phyloP scores from a whole-genome alignment of 2,888 invertebrate genomes.

The Drosophila merina region DNA sequence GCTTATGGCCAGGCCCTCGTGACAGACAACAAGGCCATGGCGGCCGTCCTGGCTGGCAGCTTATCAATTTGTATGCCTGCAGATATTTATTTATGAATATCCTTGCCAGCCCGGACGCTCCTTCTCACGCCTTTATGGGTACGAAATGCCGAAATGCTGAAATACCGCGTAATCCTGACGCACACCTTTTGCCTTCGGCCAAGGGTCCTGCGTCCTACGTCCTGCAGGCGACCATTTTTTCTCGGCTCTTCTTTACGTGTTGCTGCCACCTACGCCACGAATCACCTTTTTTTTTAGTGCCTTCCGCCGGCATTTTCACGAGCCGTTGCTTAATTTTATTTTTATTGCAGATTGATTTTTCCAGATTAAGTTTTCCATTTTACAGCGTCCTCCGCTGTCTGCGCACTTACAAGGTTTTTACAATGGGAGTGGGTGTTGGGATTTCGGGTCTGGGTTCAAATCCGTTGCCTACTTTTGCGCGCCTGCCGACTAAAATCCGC shows the following conservation, averaged over 20 bases:
- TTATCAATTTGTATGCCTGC: constrained; percentile 77
- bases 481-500: constrained; percentile 19
- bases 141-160: constrained; percentile 55
- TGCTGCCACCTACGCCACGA: constrained; percentile 1
- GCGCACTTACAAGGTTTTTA: constrained; percentile 16
- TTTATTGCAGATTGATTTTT: constrained; percentile 78
- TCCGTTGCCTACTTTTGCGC: constrained; percentile 44
- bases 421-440: constrained; percentile 4
- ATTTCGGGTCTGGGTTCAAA: constrained; percentile 26
- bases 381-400: constrained; percentile 27
- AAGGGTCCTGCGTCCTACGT: constrained; percentile 30
- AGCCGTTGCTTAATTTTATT: constrained; percentile 71
- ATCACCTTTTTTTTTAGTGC: constrained; percentile 20
- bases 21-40: constrained; percentile 54
- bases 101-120: constrained; percentile 43
- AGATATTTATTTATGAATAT: constrained; percentile 79
- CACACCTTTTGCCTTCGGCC: constrained; percentile 59
- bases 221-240: constrained; percentile 18
- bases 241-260: constrained; percentile 23
- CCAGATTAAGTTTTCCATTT: constrained; percentile 66
- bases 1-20: constrained; percentile 48
- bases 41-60: constrained; percentile 56
- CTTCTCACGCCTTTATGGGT: constrained; percentile 53
- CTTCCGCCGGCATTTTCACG: constrained; percentile 46
- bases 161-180: constrained; percentile 72